Base-by-base conservation (phyloP, 2,113 vertebrate species). In the Mormoops blainvillei region DNA sequence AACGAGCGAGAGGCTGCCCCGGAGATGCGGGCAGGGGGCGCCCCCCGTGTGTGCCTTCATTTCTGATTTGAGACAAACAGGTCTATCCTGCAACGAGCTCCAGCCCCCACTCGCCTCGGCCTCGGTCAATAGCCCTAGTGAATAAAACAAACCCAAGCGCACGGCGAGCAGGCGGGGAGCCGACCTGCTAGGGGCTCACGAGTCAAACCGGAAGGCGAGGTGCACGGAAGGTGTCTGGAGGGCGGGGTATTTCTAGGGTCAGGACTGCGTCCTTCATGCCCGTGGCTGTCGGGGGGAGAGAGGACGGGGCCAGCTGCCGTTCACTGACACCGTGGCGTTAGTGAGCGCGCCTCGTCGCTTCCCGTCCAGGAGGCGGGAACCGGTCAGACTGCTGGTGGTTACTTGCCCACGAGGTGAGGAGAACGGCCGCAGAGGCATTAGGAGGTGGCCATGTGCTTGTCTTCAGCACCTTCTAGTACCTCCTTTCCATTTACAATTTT, bases 41-140 rank as follows among this genome's bases (percentile, higher is more conserved):
- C n/a, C n/a, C n/a, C n/a, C n/a, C n/a, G n/a, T n/a, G n/a, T n/a
- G n/a, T n/a, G 16, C 38, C 81, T 78, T 77, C 14, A 45, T 50
- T 71, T 91, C 48, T 86, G 65, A 54, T 58, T 54, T 68, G 63
- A 92, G 63, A 68, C 91, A 83, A 78, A 83, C 45, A 50, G 28
- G 78, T 89, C 61, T 87, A 50, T 22, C 50, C 50, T 78, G 83
- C 48, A 84, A 84, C 68, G 74, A 87, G 94, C 43, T 92, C 73
- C 33, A 89, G 43, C 68, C 89, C 61, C 74, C 65, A 89, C n/a
- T 87, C 73, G 45, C 36, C 50, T 80, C 84, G 54, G 61, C 74
- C 8, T 48, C n/a, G 74, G 41, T 82, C 78, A 92, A 38, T 63
- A 87, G 80, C 48, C 41, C 74, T 31, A 61, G 10, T 33, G 71